Evolutionary conservation across 2,797 vertebrate genomes (phyloP).

Genomic region (Simalia tracyae): DNA sequence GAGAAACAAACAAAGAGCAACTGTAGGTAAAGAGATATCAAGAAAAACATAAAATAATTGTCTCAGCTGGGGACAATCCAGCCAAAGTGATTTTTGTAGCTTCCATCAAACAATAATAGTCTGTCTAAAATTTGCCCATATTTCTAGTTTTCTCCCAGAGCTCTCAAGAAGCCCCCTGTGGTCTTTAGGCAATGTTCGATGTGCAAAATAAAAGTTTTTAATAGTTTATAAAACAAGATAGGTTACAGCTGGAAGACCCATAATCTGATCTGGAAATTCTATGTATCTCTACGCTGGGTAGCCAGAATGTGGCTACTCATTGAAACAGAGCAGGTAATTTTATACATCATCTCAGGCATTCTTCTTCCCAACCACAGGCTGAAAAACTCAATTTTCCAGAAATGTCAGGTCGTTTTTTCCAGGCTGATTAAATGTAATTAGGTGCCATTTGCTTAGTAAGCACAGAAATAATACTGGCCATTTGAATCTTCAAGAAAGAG

Average conservation of each 20-base stretch:
- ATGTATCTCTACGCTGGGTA: too few species aligned
- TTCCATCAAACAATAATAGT: not conserved
- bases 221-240: not conserved
- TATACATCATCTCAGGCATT: not conserved
- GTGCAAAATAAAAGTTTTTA: not conserved
- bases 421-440: not conserved
- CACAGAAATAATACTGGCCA: not conserved
- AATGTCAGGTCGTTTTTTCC: not conserved
- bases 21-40: not conserved
- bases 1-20: not conserved
- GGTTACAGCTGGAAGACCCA: not conserved
- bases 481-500: not conserved
- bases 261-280: not conserved
- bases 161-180: not conserved
- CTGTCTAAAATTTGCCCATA: slow-evolving; percentile 15
- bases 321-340: not conserved
- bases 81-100: slow-evolving; percentile 38
- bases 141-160: slow-evolving; percentile 17
- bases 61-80: slow-evolving; percentile 19
- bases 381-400: not conserved
- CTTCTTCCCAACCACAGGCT: not conserved
- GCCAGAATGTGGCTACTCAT: not conserved
- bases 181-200: not conserved
- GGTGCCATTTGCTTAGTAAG: not conserved
- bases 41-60: not conserved